These are phyloP conservation scores for Eilema caniola DNA, from an alignment of 2,888 invertebrate species.

Conservation along the genomic window DNA sequence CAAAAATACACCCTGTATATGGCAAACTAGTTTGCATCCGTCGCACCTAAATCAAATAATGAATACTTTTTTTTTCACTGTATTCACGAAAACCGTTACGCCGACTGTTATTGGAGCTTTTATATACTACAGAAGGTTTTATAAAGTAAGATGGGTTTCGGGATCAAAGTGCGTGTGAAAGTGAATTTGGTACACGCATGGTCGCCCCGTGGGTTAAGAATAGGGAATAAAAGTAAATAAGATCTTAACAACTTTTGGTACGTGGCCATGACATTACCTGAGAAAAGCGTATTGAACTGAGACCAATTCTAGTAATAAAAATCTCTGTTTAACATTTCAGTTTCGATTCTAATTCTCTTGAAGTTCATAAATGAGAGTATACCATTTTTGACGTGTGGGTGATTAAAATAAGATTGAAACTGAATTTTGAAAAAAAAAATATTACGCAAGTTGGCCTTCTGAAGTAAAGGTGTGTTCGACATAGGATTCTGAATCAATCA, in stretches of 20 bases:
- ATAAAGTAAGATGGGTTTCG: conserved; percentile 43
- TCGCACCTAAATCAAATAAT: conserved; percentile 18
- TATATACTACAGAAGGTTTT: conserved; percentile 50
- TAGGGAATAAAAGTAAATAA: conserved; percentile 38
- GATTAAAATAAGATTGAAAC: too few relatives aligned
- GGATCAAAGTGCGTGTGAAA: conserved; percentile 47
- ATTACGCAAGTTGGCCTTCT: too few relatives aligned
- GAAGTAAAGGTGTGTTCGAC: neutral
- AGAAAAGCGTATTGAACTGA: neutral
- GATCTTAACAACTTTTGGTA: conserved; percentile 23
- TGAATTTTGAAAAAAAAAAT: too few relatives aligned
- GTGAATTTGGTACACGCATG: conserved; percentile 50
- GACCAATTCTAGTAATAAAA: too few relatives aligned
- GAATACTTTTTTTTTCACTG: conserved; percentile 39
- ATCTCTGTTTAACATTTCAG: too few relatives aligned
- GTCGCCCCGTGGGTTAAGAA: conserved; percentile 24
- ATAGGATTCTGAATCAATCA: neutral
- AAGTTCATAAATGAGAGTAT: too few relatives aligned
- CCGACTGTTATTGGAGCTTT: conserved; percentile 43
- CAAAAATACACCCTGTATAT: too few relatives aligned
- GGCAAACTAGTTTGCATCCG: neutral
- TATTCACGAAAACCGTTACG: conserved; percentile 44
- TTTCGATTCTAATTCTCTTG: too few relatives aligned
- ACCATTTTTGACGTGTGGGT: too few relatives aligned
- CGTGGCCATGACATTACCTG: conserved; percentile 5